These are phyloP conservation scores for Drosophila orena DNA, from an alignment of 1,140 invertebrate species.

Conservation along the genomic window DNA sequence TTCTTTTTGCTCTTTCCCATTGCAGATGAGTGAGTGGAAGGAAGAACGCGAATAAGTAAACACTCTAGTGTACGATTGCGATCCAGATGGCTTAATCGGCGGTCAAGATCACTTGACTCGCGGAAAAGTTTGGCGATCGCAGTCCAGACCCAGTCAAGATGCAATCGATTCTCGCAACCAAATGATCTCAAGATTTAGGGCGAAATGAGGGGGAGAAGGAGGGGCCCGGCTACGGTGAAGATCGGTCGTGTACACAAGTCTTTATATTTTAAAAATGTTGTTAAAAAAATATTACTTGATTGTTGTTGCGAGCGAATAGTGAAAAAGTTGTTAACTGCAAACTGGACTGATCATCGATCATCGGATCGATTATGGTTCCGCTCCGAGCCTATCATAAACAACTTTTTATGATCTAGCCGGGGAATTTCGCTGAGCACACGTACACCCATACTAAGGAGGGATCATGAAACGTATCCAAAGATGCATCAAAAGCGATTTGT, in stretches of 20 bases:
- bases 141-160: conserved; percentile 40
- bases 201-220: conserved; percentile 14
- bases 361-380: conserved; percentile 24
- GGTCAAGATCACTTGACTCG: conserved; percentile 7
- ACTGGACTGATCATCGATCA: neutral
- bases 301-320: conserved; percentile 45
- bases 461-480: conserved; percentile 82
- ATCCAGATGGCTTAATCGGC: conserved; percentile 4
- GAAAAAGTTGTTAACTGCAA: conserved; percentile 13
- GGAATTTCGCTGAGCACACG: conserved; percentile 15
- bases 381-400: conserved; percentile 63
- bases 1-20: conserved; percentile 19
- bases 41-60: conserved; percentile 55
- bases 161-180: conserved; percentile 73
- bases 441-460: conserved; percentile 37
- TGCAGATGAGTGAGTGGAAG: conserved; percentile 73
- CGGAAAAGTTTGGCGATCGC: conserved; percentile 3
- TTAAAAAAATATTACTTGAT: conserved; percentile 76
- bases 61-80: conserved; percentile 22
- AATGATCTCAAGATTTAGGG: conserved; percentile 68
- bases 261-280: conserved; percentile 72
- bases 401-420: conserved; percentile 58
- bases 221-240: conserved; percentile 1
- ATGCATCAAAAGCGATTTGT: conserved; percentile 77
- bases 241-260: conserved; percentile 48